phyloP scores from a whole-genome alignment of 2,113 vertebrate genomes.

The Sturnus vulgaris region DNA sequence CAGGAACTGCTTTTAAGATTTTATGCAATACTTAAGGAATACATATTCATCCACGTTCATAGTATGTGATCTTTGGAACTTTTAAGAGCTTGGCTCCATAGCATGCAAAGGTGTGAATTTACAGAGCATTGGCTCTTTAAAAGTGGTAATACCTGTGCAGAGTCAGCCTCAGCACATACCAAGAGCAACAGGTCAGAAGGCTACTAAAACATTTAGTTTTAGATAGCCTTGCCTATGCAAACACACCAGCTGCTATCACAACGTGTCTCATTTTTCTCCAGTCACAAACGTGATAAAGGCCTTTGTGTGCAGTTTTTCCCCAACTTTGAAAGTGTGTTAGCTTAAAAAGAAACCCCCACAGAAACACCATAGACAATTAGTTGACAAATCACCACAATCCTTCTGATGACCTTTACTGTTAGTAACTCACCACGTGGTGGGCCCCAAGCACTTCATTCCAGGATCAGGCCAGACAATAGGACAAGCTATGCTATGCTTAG shows the following conservation, averaged over 20 bases:
- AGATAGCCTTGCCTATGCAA: not conserved
- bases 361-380: not conserved
- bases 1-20: not conserved
- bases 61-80: not conserved
- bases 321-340: not conserved
- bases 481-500: not conserved
- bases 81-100: not conserved
- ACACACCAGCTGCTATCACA: not conserved
- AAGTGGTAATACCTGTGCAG: not conserved
- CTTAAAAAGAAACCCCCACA: not conserved
- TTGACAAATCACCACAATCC: not conserved
- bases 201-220: not conserved
- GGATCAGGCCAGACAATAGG: not conserved
- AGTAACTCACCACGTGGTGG: not conserved
- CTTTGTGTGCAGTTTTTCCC: not conserved
- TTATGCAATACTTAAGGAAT: not conserved
- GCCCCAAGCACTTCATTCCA: not conserved
- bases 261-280: not conserved
- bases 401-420: not conserved
- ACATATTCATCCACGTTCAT: not conserved
- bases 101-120: not conserved
- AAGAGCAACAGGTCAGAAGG: not conserved
- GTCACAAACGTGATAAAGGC: rapidly evolving
- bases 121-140: not conserved
- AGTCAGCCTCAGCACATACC: not conserved